These are phyloP conservation scores for Steinernema feltiae DNA, from an alignment of 1,140 invertebrate genomes.

Conservation along the genomic window DNA sequence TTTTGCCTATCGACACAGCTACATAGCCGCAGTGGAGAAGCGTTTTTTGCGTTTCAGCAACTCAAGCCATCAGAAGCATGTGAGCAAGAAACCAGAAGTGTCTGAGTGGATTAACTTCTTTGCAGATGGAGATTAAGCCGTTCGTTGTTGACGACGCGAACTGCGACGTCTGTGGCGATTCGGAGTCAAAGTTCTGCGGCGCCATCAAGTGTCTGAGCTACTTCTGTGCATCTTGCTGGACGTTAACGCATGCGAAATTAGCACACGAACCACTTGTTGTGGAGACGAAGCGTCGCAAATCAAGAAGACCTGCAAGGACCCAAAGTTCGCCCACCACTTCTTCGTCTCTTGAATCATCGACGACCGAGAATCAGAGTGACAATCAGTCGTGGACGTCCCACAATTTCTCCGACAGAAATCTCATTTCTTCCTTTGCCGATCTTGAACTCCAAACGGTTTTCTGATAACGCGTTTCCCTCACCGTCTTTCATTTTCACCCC, in stretches of 20 bases:
- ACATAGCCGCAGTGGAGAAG: not conserved
- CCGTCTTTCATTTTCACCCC: too few species aligned
- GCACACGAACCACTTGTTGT: not conserved
- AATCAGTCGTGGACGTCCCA: not conserved
- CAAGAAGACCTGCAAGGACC: too few species aligned
- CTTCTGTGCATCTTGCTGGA: not conserved
- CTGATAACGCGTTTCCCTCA: not conserved
- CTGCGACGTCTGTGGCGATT: not conserved
- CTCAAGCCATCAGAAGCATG: not conserved
- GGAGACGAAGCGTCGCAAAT: not conserved
- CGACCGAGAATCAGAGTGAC: too few species aligned
- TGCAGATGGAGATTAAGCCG: conserved; percentile 69
- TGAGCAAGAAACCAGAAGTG: not conserved
- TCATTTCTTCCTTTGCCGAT: not conserved
- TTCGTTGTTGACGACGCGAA: not conserved
- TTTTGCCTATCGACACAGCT: conserved; percentile 1
- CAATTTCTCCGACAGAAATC: not conserved
- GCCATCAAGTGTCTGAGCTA: not conserved
- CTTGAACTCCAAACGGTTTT: not conserved
- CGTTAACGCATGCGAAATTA: not conserved
- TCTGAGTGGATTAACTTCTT: not conserved
- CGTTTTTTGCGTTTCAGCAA: not conserved
- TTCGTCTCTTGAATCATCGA: too few species aligned
- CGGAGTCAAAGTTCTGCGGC: not conserved
- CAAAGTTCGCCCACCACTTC: too few species aligned